Base-by-base conservation (phyloP, 2,797 vertebrate species). In the Tinamus major region DNA sequence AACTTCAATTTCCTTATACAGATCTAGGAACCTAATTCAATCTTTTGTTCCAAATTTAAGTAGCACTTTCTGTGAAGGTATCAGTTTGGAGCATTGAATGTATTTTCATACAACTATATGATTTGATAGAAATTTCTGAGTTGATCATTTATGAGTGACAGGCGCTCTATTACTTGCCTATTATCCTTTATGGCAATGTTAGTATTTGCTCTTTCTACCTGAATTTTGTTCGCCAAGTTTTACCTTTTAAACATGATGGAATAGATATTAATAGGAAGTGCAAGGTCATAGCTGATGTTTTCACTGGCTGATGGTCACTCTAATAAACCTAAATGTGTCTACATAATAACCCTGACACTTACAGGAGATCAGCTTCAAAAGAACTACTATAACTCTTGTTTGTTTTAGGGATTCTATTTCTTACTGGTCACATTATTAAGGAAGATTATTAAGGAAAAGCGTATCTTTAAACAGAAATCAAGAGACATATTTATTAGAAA, bases 41-140 rank as follows among this genome's bases (percentile, higher is more conserved):
- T 85, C 62, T 85, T 93, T 85, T 94, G 58, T 89, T 92, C 65
- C 59, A 92, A 89, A 94, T 89, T 69, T 92, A 86, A 93, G 71
- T 41, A 88, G 13, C 55, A 31, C 6, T 92, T 85, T 80, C 37
- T 19, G 44, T 9, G 41, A 79, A 88, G 31, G 11, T 79, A 81
- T 48, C 64, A 42, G 18, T 86, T 88, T 37, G 27, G 79, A 92
- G 72, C 17, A 39, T 18, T 93, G 62, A 85, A 82, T 91, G 8
- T 46, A 61, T 94, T 94, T 97, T 91, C 42, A 92, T 79, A 59
- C 67, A 70, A 59, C 18, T 41, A 29, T 59, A 82, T 46, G 70
- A 85, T 91, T 82, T 89, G 63, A 51, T 87, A 63, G 29, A 85
- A 63, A 72, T 79, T 94, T 91, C 76, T 80, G 62, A 49, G 46